A percentile compares a stretch with the other conserved stretches of the same genome.
Evolutionary conservation across 2,888 invertebrate genomes (phyloP).

Genomic region (Tortrix viridana): DNA sequence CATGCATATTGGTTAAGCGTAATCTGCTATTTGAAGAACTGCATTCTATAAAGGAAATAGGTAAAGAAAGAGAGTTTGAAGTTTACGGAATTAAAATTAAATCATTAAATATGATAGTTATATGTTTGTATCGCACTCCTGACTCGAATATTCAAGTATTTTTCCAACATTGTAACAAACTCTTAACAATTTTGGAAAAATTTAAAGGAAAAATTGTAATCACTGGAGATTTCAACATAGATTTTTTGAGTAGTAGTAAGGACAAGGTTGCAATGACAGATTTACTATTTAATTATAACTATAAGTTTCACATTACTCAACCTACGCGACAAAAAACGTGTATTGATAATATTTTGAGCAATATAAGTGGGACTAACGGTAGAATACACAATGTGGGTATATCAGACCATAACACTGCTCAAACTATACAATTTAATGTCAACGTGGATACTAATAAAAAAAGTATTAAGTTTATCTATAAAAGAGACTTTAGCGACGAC

Average conservation of each 20-base stretch:
- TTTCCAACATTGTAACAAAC: not conserved
- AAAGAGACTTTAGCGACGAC: not conserved
- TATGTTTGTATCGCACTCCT: not conserved
- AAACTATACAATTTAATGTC: too few relatives aligned
- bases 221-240: too few relatives aligned
- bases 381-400: not conserved
- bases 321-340: constrained; percentile 8
- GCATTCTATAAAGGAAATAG: not conserved
- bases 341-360: constrained; percentile 2
- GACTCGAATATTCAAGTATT: not conserved
- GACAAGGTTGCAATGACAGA: not conserved
- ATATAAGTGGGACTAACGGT: not conserved
- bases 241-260: not conserved
- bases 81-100: not conserved
- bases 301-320: constrained; percentile 1
- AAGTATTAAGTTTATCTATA: not conserved
- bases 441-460: too few relatives aligned
- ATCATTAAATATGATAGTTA: not conserved
- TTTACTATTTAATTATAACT: not conserved
- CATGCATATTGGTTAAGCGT: constrained; percentile 6
- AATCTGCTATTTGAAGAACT: not conserved
- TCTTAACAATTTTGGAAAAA: not conserved
- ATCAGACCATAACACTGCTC: not conserved
- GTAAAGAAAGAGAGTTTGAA: constrained; percentile 1
- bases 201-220: not conserved